Evolutionary conservation across 2,797 vertebrate genomes (phyloP).

Genomic region (Diplodus sargus): DNA sequence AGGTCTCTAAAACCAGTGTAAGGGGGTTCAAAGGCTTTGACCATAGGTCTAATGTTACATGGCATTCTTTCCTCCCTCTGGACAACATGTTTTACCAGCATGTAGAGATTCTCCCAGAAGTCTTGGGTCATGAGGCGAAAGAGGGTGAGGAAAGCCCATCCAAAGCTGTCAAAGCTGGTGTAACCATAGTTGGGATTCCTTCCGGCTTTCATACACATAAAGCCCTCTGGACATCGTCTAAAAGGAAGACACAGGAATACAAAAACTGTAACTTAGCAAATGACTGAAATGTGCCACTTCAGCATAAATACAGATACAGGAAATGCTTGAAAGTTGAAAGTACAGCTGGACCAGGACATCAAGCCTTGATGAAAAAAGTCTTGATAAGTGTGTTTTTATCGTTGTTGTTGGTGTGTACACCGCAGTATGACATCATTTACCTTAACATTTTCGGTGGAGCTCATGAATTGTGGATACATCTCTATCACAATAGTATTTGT

Average conservation of each 20-base stretch:
- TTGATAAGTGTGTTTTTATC: neutral
- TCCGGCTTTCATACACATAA: slow-evolving; percentile 96
- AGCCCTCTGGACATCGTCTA: slow-evolving; percentile 91
- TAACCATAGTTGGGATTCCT: slow-evolving; percentile 98
- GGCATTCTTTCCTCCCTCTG: neutral
- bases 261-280: neutral
- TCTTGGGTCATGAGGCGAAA: slow-evolving; percentile 99
- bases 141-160: slow-evolving; percentile 98
- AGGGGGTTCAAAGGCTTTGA: slow-evolving; percentile 14
- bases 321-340: neutral
- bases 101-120: slow-evolving; percentile 99
- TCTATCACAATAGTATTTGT: slow-evolving; percentile 14
- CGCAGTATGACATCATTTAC: slow-evolving; percentile 6
- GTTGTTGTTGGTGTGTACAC: neutral
- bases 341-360: neutral
- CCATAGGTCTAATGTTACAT: neutral
- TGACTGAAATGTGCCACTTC: slow-evolving; percentile 9
- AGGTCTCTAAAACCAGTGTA: slow-evolving; percentile 10
- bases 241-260: slow-evolving; percentile 26
- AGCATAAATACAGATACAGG: slow-evolving; percentile 2
- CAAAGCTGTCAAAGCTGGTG: slow-evolving; percentile 98
- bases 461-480: slow-evolving; percentile 18
- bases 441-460: slow-evolving; percentile 26
- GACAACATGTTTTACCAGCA: slow-evolving; percentile 85
- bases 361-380: neutral